Evolutionary conservation across 2,888 invertebrate species (phyloP).

Genomic region (Drosophila acutilabella): DNA sequence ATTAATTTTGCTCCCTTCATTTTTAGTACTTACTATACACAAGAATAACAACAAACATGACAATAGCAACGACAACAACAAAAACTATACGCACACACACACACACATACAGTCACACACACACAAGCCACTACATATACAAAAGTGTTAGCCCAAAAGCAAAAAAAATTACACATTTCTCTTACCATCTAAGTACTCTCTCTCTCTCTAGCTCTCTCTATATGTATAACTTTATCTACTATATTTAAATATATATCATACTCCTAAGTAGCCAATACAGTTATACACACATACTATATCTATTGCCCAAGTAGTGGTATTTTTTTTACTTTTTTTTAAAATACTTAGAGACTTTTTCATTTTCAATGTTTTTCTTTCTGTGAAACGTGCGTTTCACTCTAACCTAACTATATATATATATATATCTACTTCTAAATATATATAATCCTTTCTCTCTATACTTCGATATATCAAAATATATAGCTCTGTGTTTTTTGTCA

Average conservation of each 20-base stretch:
- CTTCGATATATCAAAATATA: constrained; percentile 9
- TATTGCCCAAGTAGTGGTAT: constrained; percentile 38
- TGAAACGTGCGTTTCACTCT: constrained; percentile 12
- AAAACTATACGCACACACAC: constrained; percentile 28
- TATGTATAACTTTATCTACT: constrained; percentile 20
- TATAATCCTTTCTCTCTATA: constrained; percentile 11
- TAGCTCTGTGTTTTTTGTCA: constrained; percentile 12
- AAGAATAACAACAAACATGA: constrained; percentile 8
- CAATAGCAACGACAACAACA: constrained; percentile 13
- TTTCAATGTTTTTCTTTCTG: constrained; percentile 14
- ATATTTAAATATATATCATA: constrained; percentile 23
- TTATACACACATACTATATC: constrained; percentile 7
- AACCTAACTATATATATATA: constrained; percentile 2
- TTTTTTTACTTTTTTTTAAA: constrained; percentile 14
- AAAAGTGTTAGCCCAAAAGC: constrained; percentile 47
- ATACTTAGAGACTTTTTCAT: constrained; percentile 13
- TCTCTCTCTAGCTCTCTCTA: constrained; percentile 7
- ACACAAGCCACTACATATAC: constrained; percentile 59
- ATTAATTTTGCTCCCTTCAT: constrained; percentile 56
- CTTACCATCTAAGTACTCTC: constrained; percentile 28
- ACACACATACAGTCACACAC: constrained; percentile 32
- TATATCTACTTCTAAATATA: constrained; percentile 1
- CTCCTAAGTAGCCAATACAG: constrained; percentile 26
- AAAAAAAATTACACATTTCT: constrained; percentile 34
- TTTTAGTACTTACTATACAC: constrained; percentile 40